Evolutionary conservation across 2,888 invertebrate genomes (phyloP), one percentile per base, ranked within the genome.

Genomic region (Apantesis nais): DNA sequence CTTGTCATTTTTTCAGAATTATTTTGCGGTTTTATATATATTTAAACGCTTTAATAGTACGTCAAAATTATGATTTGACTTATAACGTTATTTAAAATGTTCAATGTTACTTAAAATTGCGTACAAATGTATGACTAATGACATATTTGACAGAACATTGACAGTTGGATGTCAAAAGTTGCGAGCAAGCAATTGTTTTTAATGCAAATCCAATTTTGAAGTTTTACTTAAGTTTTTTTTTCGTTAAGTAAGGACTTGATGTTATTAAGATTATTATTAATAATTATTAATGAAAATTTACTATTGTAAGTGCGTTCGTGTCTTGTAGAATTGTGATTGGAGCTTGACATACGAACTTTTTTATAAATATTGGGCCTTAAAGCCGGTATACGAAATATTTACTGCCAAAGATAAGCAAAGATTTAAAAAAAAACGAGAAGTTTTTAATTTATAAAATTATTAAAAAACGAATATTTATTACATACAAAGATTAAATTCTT

Each of bases 351-450:
- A 76, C 65, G 65, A 62, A 72, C 25, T 72, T 74, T 73, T 68
- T 71, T 74, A 69, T 68, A 75, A 65, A 73, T 60, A 65, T 68
- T 75, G 61, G 83, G 78, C 78, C 76, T 62, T 37, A 65, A 68
- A 78, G 83, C 83, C 81, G 78, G 84, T 85, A 86, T 86, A 85
- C 86, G 84, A 86, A 79, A 78, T 74, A 77, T 78, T 74, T 80
- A 89, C 85, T 89, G 89, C 89, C 89, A 90, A 90, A 89, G 89
- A 89, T 68, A 85, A 82, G 82, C 85, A 86, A 89, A 89, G 85
- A 88, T 72, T n/a, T 22, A 48, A 55, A 58, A 58, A 34, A 78
- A 62, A 75, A 77, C 72, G 74, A 77, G 75, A 74, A 69, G 70
- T n/a, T 61, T 72, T 62, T 70, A 58, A 71, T 70, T 70, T 70